phyloP scores from a whole-genome alignment of 2,113 vertebrate genomes.

The Tinamus guttatus region DNA sequence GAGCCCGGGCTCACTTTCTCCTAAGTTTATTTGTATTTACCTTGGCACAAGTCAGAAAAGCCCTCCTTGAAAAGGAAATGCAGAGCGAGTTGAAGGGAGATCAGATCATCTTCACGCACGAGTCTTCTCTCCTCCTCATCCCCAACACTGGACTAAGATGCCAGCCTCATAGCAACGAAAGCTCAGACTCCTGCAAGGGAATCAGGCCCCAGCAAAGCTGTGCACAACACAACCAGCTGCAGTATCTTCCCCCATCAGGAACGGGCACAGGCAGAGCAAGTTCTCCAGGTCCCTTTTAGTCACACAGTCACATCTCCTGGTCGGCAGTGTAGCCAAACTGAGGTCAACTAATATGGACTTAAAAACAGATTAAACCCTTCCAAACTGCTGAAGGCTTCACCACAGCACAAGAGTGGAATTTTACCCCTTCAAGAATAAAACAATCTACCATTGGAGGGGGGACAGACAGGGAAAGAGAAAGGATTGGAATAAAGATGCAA shows the following conservation, averaged over 20 bases:
- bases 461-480: neutral
- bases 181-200: neutral
- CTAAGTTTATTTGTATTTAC: neutral
- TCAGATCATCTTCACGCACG: neutral
- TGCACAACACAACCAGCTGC: neutral
- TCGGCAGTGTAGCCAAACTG: neutral
- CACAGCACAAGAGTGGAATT: neutral
- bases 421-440: neutral
- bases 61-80: neutral
- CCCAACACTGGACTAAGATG: neutral
- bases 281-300: neutral
- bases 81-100: neutral
- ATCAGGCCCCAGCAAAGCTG: neutral
- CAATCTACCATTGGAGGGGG: accelerated
- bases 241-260: neutral
- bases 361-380: neutral
- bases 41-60: accelerated
- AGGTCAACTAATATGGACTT: neutral
- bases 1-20: neutral
- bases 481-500: neutral
- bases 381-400: neutral
- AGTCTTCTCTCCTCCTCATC: neutral
- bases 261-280: neutral
- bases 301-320: neutral
- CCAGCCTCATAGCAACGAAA: neutral